Evolutionary conservation across 2,113 vertebrate species (phyloP).

Genomic region (Mobula birostris): DNA sequence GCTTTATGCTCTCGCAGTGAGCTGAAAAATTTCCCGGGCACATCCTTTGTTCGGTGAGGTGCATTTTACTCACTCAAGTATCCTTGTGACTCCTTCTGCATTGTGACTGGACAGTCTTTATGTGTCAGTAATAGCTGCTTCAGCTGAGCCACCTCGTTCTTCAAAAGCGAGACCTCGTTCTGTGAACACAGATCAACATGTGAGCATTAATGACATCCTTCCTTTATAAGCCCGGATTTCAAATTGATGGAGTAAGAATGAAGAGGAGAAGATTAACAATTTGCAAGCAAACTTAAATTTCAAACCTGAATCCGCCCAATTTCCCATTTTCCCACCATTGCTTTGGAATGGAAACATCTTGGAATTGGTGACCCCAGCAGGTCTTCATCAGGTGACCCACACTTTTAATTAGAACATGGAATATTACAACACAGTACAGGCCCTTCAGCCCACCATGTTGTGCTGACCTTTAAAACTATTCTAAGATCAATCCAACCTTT

Average conservation of each 20-base stretch:
- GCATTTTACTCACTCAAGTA: conserved; percentile 90
- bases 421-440: too few relatives aligned
- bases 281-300: not conserved
- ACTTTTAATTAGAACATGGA: too few relatives aligned
- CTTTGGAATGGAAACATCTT: too few relatives aligned
- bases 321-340: too few relatives aligned
- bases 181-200: conserved; percentile 53
- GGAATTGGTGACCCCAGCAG: too few relatives aligned
- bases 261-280: too few relatives aligned
- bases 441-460: too few relatives aligned
- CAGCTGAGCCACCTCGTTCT: conserved; percentile 97
- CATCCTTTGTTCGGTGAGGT: not conserved
- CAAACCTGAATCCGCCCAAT: not conserved
- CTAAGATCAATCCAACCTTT: too few relatives aligned
- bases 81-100: conserved; percentile 98
- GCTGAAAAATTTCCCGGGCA: not conserved
- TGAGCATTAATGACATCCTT: not conserved
- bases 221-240: not conserved
- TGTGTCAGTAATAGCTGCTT: conserved; percentile 97
- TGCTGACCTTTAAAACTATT: too few relatives aligned
- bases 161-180: conserved; percentile 98
- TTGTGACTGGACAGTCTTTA: conserved; percentile 98
- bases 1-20: not conserved
- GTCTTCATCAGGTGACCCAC: too few relatives aligned
- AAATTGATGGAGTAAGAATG: not conserved